Evolutionary conservation across 2,113 vertebrate species (phyloP).

Genomic region (Protobothrops flavoviridis): DNA sequence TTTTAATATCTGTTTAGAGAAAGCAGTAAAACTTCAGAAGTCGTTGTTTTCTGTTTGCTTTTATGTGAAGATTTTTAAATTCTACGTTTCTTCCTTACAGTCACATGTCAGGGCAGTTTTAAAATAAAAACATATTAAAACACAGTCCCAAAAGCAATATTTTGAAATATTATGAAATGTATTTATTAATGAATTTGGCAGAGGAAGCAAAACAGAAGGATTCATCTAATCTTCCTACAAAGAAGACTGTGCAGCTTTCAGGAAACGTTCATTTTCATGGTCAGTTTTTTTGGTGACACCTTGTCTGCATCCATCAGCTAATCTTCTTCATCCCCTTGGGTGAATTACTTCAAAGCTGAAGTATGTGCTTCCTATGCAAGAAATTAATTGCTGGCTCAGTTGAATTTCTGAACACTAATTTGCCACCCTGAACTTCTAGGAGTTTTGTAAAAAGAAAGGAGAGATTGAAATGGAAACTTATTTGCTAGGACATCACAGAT

Average conservation of each 20-base stretch:
- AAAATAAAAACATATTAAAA: not conserved
- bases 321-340: not conserved
- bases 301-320: constrained; percentile 10
- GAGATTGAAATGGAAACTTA: not conserved
- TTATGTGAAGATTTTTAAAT: not conserved
- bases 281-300: constrained; percentile 11
- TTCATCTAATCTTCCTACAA: not conserved
- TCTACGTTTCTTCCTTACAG: not conserved
- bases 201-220: not conserved
- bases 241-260: not conserved
- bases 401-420: not conserved
- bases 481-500: not conserved
- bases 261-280: constrained; percentile 5
- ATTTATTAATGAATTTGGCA: not conserved
- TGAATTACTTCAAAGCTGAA: constrained; percentile 28
- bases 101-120: not conserved
- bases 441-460: not conserved
- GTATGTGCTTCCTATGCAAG: constrained; percentile 11
- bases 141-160: not conserved
- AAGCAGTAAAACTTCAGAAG: constrained; percentile 21
- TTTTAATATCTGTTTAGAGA: constrained; percentile 47
- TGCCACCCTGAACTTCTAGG: not conserved
- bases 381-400: constrained; percentile 28
- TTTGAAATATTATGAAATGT: not conserved
- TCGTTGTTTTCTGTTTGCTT: constrained; percentile 22